Evolutionary conservation across 2,888 invertebrate genomes (phyloP).

Genomic region (Drosophila melanosoma): DNA sequence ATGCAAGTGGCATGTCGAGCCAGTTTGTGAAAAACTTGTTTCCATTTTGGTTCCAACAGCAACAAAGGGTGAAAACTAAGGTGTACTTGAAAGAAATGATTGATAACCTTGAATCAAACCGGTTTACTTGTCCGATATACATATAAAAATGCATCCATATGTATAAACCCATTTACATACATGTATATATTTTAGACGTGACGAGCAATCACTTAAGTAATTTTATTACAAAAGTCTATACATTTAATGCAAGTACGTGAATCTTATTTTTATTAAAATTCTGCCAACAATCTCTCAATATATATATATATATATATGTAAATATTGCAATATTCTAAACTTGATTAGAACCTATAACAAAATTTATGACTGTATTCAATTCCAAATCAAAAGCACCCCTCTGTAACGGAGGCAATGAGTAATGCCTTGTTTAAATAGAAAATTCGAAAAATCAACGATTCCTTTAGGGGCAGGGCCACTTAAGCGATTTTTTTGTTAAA

Average conservation of each 20-base stretch:
- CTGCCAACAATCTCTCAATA: not conserved
- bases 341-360: not conserved
- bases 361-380: not conserved
- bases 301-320: not conserved
- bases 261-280: conserved; percentile 5
- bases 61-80: conserved; percentile 70
- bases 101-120: conserved; percentile 64
- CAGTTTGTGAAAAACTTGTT: conserved; percentile 67
- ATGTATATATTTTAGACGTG: conserved; percentile 8
- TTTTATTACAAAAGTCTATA: conserved; percentile 17
- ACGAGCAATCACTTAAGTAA: conserved; percentile 11
- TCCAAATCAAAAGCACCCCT: conserved; percentile 31
- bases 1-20: conserved; percentile 65
- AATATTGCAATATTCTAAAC: not conserved
- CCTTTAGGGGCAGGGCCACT: conserved; percentile 47
- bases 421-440: conserved; percentile 55
- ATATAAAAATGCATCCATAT: not conserved
- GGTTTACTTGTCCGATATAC: conserved; percentile 49
- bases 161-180: conserved; percentile 1
- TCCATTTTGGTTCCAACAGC: conserved; percentile 49
- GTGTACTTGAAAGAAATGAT: conserved; percentile 72
- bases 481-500: conserved; percentile 23
- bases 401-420: conserved; percentile 55
- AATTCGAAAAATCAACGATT: conserved; percentile 67
- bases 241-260: conserved; percentile 6